phyloP scores from a whole-genome alignment of 2,797 vertebrate genomes.

The Falco biarmicus region DNA sequence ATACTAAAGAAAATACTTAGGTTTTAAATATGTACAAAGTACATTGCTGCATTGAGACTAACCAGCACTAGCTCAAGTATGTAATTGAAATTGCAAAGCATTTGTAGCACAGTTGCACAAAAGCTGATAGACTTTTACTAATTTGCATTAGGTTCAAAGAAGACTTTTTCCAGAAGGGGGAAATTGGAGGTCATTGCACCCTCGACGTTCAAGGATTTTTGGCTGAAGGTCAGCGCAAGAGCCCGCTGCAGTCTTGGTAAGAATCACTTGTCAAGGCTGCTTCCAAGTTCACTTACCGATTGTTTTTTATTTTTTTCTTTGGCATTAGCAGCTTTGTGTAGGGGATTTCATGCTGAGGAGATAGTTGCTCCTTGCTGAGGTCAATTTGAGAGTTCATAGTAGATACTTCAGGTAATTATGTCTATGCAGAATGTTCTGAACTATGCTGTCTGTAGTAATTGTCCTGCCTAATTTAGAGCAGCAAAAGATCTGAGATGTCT shows the following conservation, averaged over 20 bases:
- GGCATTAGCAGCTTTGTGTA: neutral
- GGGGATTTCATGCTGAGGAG: neutral
- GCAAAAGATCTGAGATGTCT: neutral
- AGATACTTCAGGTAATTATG: neutral
- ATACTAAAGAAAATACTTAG: neutral
- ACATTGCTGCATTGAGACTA: neutral
- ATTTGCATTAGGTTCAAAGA: constrained; percentile 88
- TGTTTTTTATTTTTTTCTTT: neutral
- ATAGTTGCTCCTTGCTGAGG: neutral
- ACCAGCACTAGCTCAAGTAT: neutral
- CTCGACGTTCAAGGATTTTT: constrained; percentile 79
- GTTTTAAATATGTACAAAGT: neutral
- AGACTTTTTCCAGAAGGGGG: constrained; percentile 88
- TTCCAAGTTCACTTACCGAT: neutral
- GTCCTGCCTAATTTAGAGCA: neutral
- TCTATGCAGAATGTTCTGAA: neutral
- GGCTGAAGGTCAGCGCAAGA: constrained; percentile 91
- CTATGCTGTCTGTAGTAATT: neutral
- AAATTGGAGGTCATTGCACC: constrained; percentile 90
- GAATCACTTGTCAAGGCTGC: constrained; percentile 5
- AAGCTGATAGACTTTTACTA: constrained; percentile 2
- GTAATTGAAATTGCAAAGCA: neutral
- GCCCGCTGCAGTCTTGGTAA: constrained; percentile 97
- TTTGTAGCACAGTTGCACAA: neutral
- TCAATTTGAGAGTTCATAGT: neutral